Evolutionary conservation across 2,113 vertebrate genomes (phyloP), one percentile per base, ranked within the genome.

Genomic region (Phyllostomus hastatus): DNA sequence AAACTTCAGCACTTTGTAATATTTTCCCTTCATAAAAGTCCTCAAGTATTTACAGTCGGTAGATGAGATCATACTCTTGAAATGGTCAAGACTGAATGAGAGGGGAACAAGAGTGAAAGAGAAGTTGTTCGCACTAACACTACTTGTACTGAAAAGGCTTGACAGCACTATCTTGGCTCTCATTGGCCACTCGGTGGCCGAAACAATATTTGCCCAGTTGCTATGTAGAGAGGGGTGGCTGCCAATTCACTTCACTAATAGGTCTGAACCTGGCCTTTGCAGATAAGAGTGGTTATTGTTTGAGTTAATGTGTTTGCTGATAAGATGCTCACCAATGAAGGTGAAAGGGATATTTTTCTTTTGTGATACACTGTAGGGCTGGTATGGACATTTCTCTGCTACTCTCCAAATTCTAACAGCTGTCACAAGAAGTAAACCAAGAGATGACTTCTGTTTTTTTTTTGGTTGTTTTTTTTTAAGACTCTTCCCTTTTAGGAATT

Each of bases 181-280:
- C 91, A 72, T 64, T 95, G 96, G 97, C 90, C 97, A 92, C 97
- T 94, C 20, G 0, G 5, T 11, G 69, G 54, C 38, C 94, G 88
- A 46, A 95, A 98, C 96, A 99, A 98, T 98, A 98, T 98, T 99
- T 99, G 95, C 86, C 95, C 70, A 93, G 98, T 99, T 99, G 98
- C 98, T 98, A 98, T 95, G 98, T 66, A 95, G 96, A 97, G 93
- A 95, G 73, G 79, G 94, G 9, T 41, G 80, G 70, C 83, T 98
- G 98, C 98, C 98, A 98, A 94, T 84, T 97, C 92, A 93, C 69
- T 95, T 76, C 72, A 93, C 97, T 97, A 97, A 97, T 97, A 97
- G 93, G 96, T 95, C 93, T 97, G 96, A 98, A 98, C 97, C 97
- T 98, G 98, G 96, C 94, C 97, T 96, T 97, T 96, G 93, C 94